Conservation (phyloP, 2,797 vertebrate genomes). For the Neosilurus mollespiculum region DNA sequence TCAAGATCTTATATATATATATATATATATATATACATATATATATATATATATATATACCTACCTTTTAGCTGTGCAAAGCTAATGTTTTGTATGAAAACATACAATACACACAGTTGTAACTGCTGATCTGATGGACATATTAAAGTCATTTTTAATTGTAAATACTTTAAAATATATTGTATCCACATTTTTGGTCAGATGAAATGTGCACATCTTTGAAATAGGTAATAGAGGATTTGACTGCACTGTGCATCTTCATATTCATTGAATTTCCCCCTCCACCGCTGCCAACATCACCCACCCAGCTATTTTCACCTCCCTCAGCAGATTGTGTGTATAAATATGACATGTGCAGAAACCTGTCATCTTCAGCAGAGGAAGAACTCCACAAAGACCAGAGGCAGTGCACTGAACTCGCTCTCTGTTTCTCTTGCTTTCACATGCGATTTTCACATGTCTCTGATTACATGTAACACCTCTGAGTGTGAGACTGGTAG, state of each 20-base stretch:
- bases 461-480: slow-evolving; percentile 66
- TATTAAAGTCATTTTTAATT: background rate
- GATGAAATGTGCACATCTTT: too few relatives aligned
- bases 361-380: slow-evolving; percentile 17
- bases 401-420: background rate
- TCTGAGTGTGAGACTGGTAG: slow-evolving; percentile 60
- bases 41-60: too few relatives aligned
- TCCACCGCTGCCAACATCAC: background rate
- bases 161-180: background rate
- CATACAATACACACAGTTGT: background rate
- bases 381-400: background rate
- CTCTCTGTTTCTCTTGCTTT: slow-evolving; percentile 39
- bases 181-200: background rate
- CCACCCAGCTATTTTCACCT: slow-evolving; percentile 4
- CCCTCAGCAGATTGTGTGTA: slow-evolving; percentile 9
- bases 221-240: background rate
- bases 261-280: background rate
- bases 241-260: background rate
- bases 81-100: background rate
- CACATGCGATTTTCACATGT: slow-evolving; percentile 46
- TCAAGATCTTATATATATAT: too few relatives aligned
- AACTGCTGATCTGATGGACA: too few relatives aligned
- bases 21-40: too few relatives aligned
- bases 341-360: slow-evolving; percentile 8
- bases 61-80: background rate